Percentiles rank a stretch among this genome's conserved stretches.
Evolutionary conservation across 2,113 vertebrate species (phyloP).

Genomic region (Oryzias javanicus): DNA sequence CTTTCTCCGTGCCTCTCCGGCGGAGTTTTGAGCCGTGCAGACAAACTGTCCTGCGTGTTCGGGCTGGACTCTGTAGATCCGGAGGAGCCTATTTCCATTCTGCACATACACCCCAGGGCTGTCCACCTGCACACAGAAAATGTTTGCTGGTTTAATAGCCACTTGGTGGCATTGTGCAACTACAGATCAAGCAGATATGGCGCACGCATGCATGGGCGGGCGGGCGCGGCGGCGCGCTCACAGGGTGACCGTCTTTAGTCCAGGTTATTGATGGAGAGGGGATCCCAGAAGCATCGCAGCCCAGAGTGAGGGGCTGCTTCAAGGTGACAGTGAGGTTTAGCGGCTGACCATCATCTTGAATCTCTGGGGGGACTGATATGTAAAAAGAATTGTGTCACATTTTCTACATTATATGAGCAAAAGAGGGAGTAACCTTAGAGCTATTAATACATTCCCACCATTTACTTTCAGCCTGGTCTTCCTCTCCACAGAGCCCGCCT

Average conservation of each 20-base stretch:
- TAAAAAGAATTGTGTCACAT: slow-evolving; percentile 2
- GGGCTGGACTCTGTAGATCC: slow-evolving; percentile 77
- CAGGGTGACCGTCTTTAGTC: slow-evolving; percentile 80
- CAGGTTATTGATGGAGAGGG: slow-evolving; percentile 81
- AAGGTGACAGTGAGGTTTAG: slow-evolving; percentile 80
- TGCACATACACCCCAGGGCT: slow-evolving; percentile 68
- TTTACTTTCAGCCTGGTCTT: slow-evolving; percentile 81
- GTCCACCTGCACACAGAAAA: slow-evolving; percentile 67
- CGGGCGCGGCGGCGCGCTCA: slow-evolving; percentile 64
- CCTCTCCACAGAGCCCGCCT: slow-evolving; percentile 80
- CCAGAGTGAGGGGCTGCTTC: slow-evolving; percentile 81
- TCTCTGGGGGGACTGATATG: slow-evolving; percentile 80
- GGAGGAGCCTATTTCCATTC: slow-evolving; percentile 74
- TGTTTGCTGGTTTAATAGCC: slow-evolving; percentile 43
- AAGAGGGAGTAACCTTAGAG: background rate
- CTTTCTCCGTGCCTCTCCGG: slow-evolving; percentile 71
- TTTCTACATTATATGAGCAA: background rate
- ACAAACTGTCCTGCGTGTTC: slow-evolving; percentile 79
- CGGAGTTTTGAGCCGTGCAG: slow-evolving; percentile 80
- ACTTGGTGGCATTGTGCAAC: slow-evolving; percentile 62
- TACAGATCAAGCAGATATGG: slow-evolving; percentile 14
- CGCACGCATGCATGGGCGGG: too few relatives aligned
- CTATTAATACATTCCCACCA: slow-evolving; percentile 66
- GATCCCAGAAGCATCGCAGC: slow-evolving; percentile 80
- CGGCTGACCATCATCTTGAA: slow-evolving; percentile 72